These are phyloP conservation scores for Dendrolimus houi DNA, from an alignment of 2,888 invertebrate species.

Conservation along the genomic window DNA sequence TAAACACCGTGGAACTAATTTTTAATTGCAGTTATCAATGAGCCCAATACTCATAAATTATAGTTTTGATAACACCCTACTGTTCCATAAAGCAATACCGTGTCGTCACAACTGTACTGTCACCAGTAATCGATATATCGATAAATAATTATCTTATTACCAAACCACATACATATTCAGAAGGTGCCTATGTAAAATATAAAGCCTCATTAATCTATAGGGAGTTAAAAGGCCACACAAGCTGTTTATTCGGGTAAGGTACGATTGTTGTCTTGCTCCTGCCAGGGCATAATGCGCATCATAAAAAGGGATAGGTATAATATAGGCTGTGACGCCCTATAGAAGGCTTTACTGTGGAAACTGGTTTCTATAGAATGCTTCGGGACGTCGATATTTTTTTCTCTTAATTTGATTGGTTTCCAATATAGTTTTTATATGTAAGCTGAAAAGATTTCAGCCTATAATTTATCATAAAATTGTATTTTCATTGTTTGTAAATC, in stretches of 20 bases:
- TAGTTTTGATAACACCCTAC: no score
- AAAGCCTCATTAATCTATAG: slow-evolving; percentile 40
- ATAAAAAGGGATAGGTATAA: slow-evolving; percentile 52
- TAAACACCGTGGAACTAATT: no score
- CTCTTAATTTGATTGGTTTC: slow-evolving; percentile 14
- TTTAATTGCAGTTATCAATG: no score
- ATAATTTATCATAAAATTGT: no score
- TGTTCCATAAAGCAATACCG: no score
- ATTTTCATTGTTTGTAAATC: not conserved
- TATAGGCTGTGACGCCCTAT: slow-evolving; percentile 52
- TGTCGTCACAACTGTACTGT: no score
- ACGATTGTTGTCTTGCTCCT: slow-evolving; percentile 34
- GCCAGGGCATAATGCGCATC: slow-evolving; percentile 18
- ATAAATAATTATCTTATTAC: slow-evolving; percentile 37
- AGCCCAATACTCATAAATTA: no score
- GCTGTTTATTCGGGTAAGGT: slow-evolving; percentile 25
- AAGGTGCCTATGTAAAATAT: slow-evolving; percentile 24
- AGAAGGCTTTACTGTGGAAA: slow-evolving; percentile 62
- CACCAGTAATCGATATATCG: slow-evolving; percentile 7
- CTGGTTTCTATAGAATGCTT: slow-evolving; percentile 62
- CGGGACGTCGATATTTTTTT: slow-evolving; percentile 42
- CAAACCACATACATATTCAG: slow-evolving; percentile 35
- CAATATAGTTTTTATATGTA: slow-evolving; percentile 3
- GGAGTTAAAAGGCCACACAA: slow-evolving; percentile 36
- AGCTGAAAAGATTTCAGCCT: no score